These are phyloP conservation scores for Rhinatrema bivittatum DNA, from an alignment of 2,797 vertebrate species.

Conservation along the genomic window DNA sequence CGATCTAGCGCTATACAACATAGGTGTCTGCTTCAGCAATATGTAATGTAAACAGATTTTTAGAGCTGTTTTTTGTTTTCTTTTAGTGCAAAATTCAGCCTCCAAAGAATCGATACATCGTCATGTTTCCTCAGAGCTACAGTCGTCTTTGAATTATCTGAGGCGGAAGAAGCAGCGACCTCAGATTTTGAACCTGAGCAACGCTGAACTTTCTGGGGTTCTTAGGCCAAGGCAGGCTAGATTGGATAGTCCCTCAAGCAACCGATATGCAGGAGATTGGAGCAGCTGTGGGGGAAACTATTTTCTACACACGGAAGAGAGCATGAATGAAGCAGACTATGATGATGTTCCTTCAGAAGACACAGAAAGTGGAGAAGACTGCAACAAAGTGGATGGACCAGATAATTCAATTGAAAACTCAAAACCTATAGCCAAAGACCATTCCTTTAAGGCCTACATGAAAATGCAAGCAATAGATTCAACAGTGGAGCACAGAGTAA, in stretches of 20 bases:
- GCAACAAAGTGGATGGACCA: slow-evolving; percentile 24
- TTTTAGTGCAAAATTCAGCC: slow-evolving; percentile 61
- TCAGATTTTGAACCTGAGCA: slow-evolving; percentile 69
- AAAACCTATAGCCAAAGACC: slow-evolving; percentile 53
- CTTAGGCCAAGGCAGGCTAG: slow-evolving; percentile 74
- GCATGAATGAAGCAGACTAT: slow-evolving; percentile 72
- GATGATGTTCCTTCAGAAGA: slow-evolving; percentile 79
- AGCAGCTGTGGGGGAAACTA: slow-evolving; percentile 82
- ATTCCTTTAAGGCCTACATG: slow-evolving; percentile 76
- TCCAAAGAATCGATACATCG: slow-evolving; percentile 44
- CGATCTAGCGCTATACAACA: too few relatives aligned
- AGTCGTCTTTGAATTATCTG: slow-evolving; percentile 50
- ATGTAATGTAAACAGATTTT: too few relatives aligned
- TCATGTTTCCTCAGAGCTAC: slow-evolving; percentile 27
- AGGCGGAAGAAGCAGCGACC: slow-evolving; percentile 81
- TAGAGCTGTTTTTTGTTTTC: too few relatives aligned
- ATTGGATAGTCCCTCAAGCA: slow-evolving; percentile 86
- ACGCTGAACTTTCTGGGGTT: slow-evolving; percentile 61
- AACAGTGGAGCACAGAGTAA: slow-evolving; percentile 67
- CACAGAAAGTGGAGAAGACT: slow-evolving; percentile 39
- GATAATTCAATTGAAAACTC: slow-evolving; percentile 28
- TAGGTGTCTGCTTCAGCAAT: too few relatives aligned
- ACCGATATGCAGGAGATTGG: slow-evolving; percentile 96
- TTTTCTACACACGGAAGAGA: slow-evolving; percentile 48
- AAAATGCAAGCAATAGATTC: slow-evolving; percentile 80